Base-by-base conservation (phyloP, 2,797 vertebrate species). In the Enteromius afrohamiltoni region DNA sequence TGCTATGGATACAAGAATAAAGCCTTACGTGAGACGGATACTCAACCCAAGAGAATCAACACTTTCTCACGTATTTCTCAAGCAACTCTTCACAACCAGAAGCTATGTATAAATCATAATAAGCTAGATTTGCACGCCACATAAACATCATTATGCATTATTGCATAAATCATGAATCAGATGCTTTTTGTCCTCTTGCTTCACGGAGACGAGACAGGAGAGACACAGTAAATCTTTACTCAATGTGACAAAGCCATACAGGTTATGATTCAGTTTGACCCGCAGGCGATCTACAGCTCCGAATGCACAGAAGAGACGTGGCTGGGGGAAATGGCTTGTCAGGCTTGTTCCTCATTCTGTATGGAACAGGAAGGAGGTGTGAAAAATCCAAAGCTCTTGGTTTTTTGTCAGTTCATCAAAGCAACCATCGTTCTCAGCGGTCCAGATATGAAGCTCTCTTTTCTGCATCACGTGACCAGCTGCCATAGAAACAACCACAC, bases 1-100 rank as follows among this genome's bases (percentile, higher is more conserved):
- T 89, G 83, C 90, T 87, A 88, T 88, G 87, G 89, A 86, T 80
- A 91, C 88, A 49, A 76, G 85, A 85, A 88, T 47, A 62, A 86
- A 85, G 79, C 80, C 70, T 34, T 84, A 75, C 23, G 26, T 47
- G 74, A 47, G 84, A 84, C 49, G 79, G 70, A 85, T 89, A 84
- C 86, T 73, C 67, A 77, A 64, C 85, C 76, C 71, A 68, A 23
- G 85, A 86, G 85, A 86, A 76, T 88, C 80, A 82, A 70, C 49
- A 69, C 49, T 87, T 86, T 73, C 74, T 81, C 42, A 45, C 75
- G 82, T 82, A 77, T 87, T 86, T 86, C 73, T 79, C 73, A 69
- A 55, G 13, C 74, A 82, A 73, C 49, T 73, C 75, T 34, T 67
- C 26, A 51, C 19, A 62, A 85, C 34, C 42, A 64, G 55, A 60